These are phyloP conservation scores for Melipona quadrifasciata DNA, from an alignment of 1,140 invertebrate genomes.

Conservation along the genomic window DNA sequence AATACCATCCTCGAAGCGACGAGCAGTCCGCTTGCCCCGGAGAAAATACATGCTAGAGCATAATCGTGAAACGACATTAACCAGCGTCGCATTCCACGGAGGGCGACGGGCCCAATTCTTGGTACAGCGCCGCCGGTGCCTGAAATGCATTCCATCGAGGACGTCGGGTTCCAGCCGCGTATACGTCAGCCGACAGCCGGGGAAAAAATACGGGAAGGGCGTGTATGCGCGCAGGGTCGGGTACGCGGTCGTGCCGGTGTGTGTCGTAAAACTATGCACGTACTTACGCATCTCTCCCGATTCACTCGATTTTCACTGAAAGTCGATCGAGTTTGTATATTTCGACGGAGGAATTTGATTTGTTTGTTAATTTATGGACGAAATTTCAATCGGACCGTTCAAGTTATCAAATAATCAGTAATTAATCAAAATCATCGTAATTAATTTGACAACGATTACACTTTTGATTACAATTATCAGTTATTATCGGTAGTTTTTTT, in stretches of 20 bases:
- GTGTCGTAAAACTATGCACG: background rate
- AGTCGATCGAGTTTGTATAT: background rate
- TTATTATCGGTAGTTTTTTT: too few species aligned
- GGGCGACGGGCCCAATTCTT: slow-evolving; percentile 56
- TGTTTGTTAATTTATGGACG: too few species aligned
- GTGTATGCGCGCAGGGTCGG: slow-evolving; percentile 38
- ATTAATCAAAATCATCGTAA: too few species aligned
- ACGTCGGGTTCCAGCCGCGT: slow-evolving; percentile 46
- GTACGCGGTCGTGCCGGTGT: slow-evolving; percentile 11
- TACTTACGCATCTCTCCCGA: background rate
- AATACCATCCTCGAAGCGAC: background rate
- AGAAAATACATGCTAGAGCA: slow-evolving; percentile 44
- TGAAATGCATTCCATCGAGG: slow-evolving; percentile 54
- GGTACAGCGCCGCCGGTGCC: slow-evolving; percentile 42
- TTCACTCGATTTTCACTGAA: too few species aligned
- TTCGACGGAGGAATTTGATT: background rate
- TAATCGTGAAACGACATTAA: slow-evolving; percentile 54
- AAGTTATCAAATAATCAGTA: too few species aligned
- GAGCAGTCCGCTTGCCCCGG: slow-evolving; percentile 25
- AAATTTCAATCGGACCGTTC: too few species aligned
- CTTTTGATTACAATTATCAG: too few species aligned
- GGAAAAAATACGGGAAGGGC: slow-evolving; percentile 39
- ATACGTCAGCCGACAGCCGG: background rate
- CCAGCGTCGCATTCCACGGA: slow-evolving; percentile 49
- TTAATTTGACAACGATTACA: too few species aligned